phyloP scores from a whole-genome alignment of 2,113 vertebrate genomes.

The Gobio gobio region DNA sequence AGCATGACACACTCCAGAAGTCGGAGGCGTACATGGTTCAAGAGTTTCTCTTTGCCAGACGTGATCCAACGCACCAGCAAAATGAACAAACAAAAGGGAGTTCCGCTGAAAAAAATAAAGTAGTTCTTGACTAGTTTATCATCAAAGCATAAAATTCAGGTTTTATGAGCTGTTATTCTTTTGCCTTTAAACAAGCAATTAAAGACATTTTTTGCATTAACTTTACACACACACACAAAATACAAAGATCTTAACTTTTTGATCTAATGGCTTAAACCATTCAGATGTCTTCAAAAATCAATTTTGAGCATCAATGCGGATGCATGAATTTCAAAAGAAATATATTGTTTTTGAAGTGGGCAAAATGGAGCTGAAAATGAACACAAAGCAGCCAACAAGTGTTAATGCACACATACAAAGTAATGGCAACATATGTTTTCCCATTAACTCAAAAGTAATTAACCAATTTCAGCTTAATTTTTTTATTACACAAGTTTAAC shows the following conservation, averaged over 20 bases:
- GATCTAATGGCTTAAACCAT: no score
- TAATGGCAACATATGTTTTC: no score
- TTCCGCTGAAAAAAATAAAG: neutral
- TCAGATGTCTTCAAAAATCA: neutral
- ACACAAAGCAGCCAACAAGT: no score
- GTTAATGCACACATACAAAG: no score
- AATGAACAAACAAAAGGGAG: constrained; percentile 34
- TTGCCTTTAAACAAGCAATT: no score
- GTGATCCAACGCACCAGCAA: constrained; percentile 15
- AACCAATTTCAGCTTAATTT: no score
- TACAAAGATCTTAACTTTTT: neutral
- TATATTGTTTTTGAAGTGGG: no score
- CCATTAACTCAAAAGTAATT: no score
- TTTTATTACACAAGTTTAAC: no score
- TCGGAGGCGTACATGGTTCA: neutral
- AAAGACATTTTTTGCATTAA: neutral
- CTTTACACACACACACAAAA: neutral
- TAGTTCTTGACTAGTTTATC: neutral
- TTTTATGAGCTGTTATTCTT: neutral
- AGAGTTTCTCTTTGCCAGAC: constrained; percentile 33
- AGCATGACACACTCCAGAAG: constrained; percentile 55
- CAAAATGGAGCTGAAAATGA: no score
- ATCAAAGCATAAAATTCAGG: neutral
- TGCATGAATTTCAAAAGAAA: neutral
- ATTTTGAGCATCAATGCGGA: neutral